Evolutionary conservation across 2,888 invertebrate species (phyloP), one percentile per base, ranked within the genome.

Genomic region (Lutraria lutraria): DNA sequence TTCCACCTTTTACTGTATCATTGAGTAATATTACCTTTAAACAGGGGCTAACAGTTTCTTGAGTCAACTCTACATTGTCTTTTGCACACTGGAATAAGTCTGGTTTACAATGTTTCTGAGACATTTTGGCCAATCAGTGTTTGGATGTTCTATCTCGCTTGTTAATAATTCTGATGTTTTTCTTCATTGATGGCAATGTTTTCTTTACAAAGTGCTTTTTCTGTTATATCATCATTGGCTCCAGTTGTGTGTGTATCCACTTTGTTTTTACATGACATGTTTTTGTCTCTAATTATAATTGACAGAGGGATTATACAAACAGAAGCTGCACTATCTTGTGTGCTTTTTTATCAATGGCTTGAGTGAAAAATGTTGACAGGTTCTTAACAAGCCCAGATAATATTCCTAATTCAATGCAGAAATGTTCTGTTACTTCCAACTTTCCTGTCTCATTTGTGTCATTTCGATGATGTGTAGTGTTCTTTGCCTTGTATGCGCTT

Each of bases 201-300:
- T 76, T 76, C 15, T 76, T 25, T 15, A 31, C 34, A 25, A 34
- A 34, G 76, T 34, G 34, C 76, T 34, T 34, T 34, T 34, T 19
- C 34, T 76, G 76, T 76, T 31, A 76, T 34, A 34, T 76, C 76
- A 34, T 76, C 76, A 76, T 76, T 31, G 29, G 34, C 76, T 6
- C 2, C 4, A 31, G 29, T 31, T n/a, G 31, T 25, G 29, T 16
- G 6, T 76, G 76, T 76, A 76, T 76, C 34, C 31, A 34, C 15
- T 16, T 15, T 76, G 76, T 76, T 76, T 76, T 76, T 76, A 76
- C 76, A 25, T 76, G 76, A 34, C 29, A 76, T 76, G 76, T 34
- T 16, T 76, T 76, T 76, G 21, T 76, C 76, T 34, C 76, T 34
- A 68, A 68, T 68, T 76, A 15, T 76, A 76, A 76, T 34, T 76